phyloP scores from a whole-genome alignment of 2,113 vertebrate species.

The Acrocephalus arundinaceus region DNA sequence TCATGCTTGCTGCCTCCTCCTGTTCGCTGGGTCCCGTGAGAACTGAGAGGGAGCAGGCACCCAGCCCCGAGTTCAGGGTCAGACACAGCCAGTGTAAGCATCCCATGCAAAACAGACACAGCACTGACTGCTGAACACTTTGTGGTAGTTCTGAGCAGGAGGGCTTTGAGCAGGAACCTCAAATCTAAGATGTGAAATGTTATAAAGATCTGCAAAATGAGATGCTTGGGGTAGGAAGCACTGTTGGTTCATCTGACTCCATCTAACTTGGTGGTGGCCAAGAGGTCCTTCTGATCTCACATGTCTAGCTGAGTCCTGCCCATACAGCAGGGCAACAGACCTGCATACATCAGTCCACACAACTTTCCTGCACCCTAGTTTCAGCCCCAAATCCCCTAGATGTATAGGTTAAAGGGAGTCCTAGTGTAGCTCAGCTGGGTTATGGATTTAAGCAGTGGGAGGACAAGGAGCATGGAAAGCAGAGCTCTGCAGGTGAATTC shows the following conservation, averaged over 20 bases:
- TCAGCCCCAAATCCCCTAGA: background rate
- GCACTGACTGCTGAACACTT: background rate
- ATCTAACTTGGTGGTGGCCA: background rate
- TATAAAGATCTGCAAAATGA: background rate
- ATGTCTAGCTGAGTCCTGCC: background rate
- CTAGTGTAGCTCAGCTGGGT: background rate
- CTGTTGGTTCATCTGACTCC: background rate
- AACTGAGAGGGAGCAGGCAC: background rate
- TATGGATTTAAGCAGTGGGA: background rate
- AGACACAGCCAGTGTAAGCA: background rate
- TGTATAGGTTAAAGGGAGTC: background rate
- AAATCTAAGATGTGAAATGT: background rate
- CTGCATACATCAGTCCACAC: background rate
- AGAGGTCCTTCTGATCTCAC: background rate
- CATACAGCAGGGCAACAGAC: background rate
- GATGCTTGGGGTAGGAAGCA: background rate
- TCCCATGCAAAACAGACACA: background rate
- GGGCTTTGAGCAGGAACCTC: background rate
- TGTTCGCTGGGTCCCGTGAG: accelerated
- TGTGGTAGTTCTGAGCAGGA: background rate
- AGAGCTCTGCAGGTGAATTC: background rate
- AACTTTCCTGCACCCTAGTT: background rate
- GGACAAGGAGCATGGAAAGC: background rate
- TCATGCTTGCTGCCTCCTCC: background rate
- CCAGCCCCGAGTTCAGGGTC: background rate